A percentile compares a stretch with the other conserved stretches of the same genome.
Conservation (phyloP, 2,888 invertebrate species). For the Cremastobaeus sp. region DNA sequence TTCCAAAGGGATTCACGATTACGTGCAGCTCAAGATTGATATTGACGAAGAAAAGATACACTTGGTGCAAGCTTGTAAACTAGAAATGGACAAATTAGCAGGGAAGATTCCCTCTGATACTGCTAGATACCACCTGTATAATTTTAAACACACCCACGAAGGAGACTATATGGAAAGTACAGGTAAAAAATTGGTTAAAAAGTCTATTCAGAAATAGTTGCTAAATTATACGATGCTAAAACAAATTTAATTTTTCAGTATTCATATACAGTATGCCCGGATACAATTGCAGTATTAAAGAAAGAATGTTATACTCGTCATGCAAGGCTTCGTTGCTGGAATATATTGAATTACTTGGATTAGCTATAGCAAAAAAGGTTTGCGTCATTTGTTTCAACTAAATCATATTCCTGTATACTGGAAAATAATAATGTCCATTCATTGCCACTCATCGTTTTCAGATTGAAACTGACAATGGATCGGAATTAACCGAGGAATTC, state of each 20-base stretch:
- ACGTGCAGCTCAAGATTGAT: constrained; percentile 94
- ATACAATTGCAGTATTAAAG: constrained; percentile 96
- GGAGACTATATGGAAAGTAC: constrained; percentile 92
- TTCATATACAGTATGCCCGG: constrained; percentile 99
- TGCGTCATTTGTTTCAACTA: constrained; percentile 68
- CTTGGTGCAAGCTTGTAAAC: constrained; percentile 85
- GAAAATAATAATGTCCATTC: neutral
- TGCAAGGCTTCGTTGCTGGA: constrained; percentile 96
- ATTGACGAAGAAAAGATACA: constrained; percentile 92
- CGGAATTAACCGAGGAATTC: constrained; percentile 93
- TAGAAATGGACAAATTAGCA: constrained; percentile 85
- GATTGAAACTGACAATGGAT: constrained; percentile 83
- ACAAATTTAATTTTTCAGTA: constrained; percentile 81
- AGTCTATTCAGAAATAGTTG: no score
- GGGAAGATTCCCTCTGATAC: constrained; percentile 89
- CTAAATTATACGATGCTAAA: no score
- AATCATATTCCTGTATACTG: neutral
- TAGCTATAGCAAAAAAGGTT: constrained; percentile 93
- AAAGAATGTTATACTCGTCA: constrained; percentile 99
- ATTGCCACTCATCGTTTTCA: neutral
- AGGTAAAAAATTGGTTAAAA: no score
- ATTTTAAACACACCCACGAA: constrained; percentile 95
- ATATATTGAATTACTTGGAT: constrained; percentile 87
- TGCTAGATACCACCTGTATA: constrained; percentile 94
- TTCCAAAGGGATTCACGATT: constrained; percentile 87